These are phyloP conservation scores for Cerceris ruficornis DNA, from an alignment of 2,888 invertebrate genomes.

Conservation along the genomic window DNA sequence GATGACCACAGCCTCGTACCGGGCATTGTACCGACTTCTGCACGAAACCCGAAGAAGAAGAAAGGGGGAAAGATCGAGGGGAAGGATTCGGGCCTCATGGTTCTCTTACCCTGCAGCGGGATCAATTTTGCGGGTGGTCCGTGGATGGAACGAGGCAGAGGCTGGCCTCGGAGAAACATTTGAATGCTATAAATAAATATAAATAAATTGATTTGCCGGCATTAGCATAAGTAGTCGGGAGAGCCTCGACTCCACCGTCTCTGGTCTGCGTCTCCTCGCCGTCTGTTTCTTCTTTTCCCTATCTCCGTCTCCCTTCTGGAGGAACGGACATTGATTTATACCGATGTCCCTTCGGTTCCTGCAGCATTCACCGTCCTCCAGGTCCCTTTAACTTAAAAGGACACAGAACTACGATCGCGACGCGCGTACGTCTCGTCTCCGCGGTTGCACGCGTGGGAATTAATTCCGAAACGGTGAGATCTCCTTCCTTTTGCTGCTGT, in stretches of 20 bases:
- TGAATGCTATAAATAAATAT: conserved; percentile 77
- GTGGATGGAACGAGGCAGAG: conserved; percentile 53
- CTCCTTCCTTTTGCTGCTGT: conserved; percentile 1
- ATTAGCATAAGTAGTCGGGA: conserved; percentile 75
- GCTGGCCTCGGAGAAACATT: conserved; percentile 69
- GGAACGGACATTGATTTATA: conserved; percentile 73
- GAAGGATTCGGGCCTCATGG: conserved; percentile 21
- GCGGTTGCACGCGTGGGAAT: conserved; percentile 60
- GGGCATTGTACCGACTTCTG: not conserved
- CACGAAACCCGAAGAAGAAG: conserved; percentile 18
- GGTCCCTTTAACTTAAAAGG: conserved; percentile 69
- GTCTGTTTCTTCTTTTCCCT: conserved; percentile 38
- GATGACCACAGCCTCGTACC: not conserved
- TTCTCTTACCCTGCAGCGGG: conserved; percentile 37
- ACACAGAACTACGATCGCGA: conserved; percentile 53
- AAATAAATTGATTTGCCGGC: conserved; percentile 76
- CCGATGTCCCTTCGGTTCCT: conserved; percentile 60
- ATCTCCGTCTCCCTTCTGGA: conserved; percentile 13
- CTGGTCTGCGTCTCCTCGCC: conserved; percentile 42
- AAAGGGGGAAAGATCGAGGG: too few relatives aligned
- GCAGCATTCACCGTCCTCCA: conserved; percentile 54
- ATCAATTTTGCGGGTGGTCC: conserved; percentile 72
- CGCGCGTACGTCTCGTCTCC: conserved; percentile 46
- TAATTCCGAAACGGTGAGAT: conserved; percentile 42
- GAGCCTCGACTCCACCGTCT: conserved; percentile 51